Evolutionary conservation across 2,797 vertebrate genomes (phyloP), one percentile per base, ranked within the genome.

Genomic region (Sebastolobus altivelis): DNA sequence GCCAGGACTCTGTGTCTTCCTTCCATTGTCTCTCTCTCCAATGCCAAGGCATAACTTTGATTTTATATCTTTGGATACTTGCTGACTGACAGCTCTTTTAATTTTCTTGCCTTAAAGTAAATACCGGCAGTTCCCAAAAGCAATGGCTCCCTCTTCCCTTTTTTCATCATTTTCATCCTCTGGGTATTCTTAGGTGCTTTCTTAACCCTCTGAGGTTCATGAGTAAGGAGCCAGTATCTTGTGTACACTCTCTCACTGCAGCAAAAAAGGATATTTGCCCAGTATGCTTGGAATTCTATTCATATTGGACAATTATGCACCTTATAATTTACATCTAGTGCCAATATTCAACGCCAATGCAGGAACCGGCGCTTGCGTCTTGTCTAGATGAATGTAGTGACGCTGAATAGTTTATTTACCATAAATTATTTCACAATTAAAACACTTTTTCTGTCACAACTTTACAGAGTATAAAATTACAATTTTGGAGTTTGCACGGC

Each of bases 31-130:
- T 81, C 55, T 81, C 58, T 79, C 67, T 49, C 8, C 46, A 84
- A 89, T 85, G 81, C 84, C 81, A 86, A 72, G 27, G 78, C 27
- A 33, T 77, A 2, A 2, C 79, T 89, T 90, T 78, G 81, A 87
- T 84, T 86, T 56, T 33, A 59, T 54, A 76, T 74, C 62, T 85
- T 66, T 86, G 35, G 62, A 66, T 59, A 67, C 18, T 29, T 71
- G 0, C 29, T 11, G 75, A 84, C 58, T 87, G 87, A 85, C 82
- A 72, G 80, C 75, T 83, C 72, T 79, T 91, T 86, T 89, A 69
- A 88, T 86, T 86, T 76, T 49, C 27, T 65, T 59, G 31, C 77
- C 77, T 72, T 62, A 54, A 77, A 79, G 71, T 82, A 79, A 85
- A 89, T 80, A 74, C 31, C 2, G 3, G 25, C 68, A 65, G 49